Percentiles rank a stretch among this genome's conserved stretches.
Evolutionary conservation across 2,113 vertebrate species (phyloP).

Genomic region (Aramus guarauna): DNA sequence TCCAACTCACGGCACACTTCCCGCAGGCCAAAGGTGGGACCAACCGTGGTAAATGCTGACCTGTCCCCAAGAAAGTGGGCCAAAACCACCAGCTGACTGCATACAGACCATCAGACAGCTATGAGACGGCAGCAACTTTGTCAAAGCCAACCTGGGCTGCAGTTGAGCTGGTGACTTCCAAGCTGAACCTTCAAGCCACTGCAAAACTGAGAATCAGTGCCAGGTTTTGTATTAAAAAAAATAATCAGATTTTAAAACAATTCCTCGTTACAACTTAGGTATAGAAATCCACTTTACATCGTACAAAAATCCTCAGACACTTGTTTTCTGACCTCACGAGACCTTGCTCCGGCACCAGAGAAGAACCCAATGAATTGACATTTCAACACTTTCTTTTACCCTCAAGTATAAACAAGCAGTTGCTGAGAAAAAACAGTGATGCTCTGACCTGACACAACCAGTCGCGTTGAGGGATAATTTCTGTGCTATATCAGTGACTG

Average conservation of each 20-base stretch:
- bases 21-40: neutral
- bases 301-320: neutral
- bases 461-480: neutral
- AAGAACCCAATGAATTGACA: neutral
- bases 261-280: neutral
- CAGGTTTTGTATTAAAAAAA: neutral
- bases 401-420: neutral
- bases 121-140: neutral
- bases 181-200: neutral
- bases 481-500: slow-evolving; percentile 15
- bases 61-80: neutral
- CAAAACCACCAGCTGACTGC: neutral
- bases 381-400: slow-evolving; percentile 18
- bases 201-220: neutral
- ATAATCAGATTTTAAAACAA: neutral
- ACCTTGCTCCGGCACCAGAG: neutral
- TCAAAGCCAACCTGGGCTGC: neutral
- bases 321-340: neutral
- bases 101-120: neutral
- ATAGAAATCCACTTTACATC: neutral
- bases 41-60: neutral
- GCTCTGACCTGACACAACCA: slow-evolving; percentile 36
- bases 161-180: neutral
- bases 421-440: slow-evolving; percentile 33
- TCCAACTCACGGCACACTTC: neutral